phyloP scores from a whole-genome alignment of 1,140 invertebrate species.

The Zaprionus camerounensis region DNA sequence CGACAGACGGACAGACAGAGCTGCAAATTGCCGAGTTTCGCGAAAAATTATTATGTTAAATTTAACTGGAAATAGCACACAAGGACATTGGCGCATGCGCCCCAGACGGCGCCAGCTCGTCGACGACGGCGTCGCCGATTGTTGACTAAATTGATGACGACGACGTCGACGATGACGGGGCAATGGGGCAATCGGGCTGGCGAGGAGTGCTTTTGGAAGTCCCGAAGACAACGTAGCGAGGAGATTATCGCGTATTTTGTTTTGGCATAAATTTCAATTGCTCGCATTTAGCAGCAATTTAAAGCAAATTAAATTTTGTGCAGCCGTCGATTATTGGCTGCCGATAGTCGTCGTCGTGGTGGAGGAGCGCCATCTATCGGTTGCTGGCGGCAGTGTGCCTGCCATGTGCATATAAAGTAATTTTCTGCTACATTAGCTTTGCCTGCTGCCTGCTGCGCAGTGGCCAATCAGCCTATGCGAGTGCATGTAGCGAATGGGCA shows the following conservation, averaged over 20 bases:
- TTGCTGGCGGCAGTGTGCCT: slow-evolving; percentile 37
- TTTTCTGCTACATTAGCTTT: slow-evolving; percentile 80
- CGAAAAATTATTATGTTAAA: slow-evolving; percentile 79
- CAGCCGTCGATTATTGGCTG: slow-evolving; percentile 71
- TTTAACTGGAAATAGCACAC: slow-evolving; percentile 75
- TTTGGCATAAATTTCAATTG: slow-evolving; percentile 80
- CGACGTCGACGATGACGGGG: slow-evolving; percentile 34
- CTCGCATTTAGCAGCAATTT: slow-evolving; percentile 81
- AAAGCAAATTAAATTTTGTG: slow-evolving; percentile 76
- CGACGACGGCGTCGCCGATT: slow-evolving; percentile 62
- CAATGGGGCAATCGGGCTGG: background rate
- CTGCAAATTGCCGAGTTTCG: slow-evolving; percentile 72
- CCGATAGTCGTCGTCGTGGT: slow-evolving; percentile 63
- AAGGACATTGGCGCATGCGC: slow-evolving; percentile 80
- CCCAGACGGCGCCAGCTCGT: slow-evolving; percentile 73
- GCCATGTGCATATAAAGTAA: slow-evolving; percentile 81
- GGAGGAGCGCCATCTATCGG: slow-evolving; percentile 67
- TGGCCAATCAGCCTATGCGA: slow-evolving; percentile 27
- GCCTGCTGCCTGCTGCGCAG: slow-evolving; percentile 36
- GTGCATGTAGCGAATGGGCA: background rate
- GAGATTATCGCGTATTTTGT: slow-evolving; percentile 73
- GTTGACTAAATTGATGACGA: slow-evolving; percentile 78
- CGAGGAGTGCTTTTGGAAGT: slow-evolving; percentile 1
- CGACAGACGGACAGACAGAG: slow-evolving; percentile 32
- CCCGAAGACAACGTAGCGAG: slow-evolving; percentile 27